Evolutionary conservation across 1,140 invertebrate species (phyloP).

Genomic region (Pentalonia nigronervosa): DNA sequence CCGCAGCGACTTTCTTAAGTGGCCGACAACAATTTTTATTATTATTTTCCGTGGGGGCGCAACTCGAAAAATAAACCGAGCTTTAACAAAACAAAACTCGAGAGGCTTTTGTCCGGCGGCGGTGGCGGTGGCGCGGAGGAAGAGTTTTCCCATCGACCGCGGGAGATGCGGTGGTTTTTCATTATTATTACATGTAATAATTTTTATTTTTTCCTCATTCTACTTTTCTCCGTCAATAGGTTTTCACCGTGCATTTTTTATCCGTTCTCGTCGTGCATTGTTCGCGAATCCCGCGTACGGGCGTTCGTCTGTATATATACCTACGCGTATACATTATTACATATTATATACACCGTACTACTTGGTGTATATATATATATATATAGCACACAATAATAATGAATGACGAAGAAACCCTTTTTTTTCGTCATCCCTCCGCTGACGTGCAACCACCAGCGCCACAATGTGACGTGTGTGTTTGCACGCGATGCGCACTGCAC

Average conservation of each 20-base stretch:
- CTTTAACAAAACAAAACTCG: constrained; percentile 47
- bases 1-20: not conserved
- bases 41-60: constrained; percentile 11
- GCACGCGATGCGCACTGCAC: not conserved
- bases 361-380: not conserved
- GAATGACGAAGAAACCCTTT: constrained; percentile 44
- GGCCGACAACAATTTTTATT: constrained; percentile 25
- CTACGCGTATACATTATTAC: not conserved
- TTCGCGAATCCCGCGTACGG: not conserved
- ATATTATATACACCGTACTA: not conserved
- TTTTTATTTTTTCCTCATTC: not conserved
- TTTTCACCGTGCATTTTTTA: constrained; percentile 44
- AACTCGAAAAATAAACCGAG: constrained; percentile 45
- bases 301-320: not conserved
- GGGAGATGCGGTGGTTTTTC: not conserved
- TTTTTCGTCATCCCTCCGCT: not conserved
- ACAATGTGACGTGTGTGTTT: constrained; percentile 15
- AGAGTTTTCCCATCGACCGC: not conserved
- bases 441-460: not conserved
- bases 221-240: constrained; percentile 49
- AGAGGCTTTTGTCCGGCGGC: constrained; percentile 15
- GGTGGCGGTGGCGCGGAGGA: not conserved
- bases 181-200: not conserved
- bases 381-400: not conserved
- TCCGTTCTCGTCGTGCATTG: constrained; percentile 12